A percentile compares a stretch with the other conserved stretches of the same genome.
Conservation (phyloP, 2,797 vertebrate species). For the Staurois parvus region DNA sequence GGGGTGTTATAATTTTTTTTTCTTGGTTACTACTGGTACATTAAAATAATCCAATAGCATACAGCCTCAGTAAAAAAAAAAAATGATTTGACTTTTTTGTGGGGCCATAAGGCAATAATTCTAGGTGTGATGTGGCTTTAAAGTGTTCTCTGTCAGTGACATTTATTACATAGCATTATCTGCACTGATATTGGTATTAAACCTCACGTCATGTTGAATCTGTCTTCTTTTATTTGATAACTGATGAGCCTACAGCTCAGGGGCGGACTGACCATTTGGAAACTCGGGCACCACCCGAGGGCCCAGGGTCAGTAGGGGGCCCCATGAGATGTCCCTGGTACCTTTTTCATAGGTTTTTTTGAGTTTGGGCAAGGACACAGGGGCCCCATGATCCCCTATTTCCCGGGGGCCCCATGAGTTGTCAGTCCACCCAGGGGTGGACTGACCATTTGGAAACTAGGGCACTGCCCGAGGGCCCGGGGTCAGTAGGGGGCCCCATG, state of each 20-base stretch:
- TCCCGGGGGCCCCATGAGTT: no score
- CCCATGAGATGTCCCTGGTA: no score
- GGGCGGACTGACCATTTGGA: no score
- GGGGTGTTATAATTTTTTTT: constrained; percentile 30
- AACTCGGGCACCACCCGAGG: no score
- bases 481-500: no score
- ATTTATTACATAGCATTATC: constrained; percentile 28
- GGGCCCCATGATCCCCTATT: no score
- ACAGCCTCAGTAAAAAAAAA: not conserved
- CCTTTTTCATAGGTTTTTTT: no score
- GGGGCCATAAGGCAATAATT: not conserved
- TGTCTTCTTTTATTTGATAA: constrained; percentile 10
- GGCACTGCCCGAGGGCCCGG: no score
- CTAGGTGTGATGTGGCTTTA: constrained; percentile 25
- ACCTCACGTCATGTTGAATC: constrained; percentile 57
- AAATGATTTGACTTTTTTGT: not conserved
- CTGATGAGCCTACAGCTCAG: constrained; percentile 68
- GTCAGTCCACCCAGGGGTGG: no score
- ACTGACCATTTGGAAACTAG: no score
- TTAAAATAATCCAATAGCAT: not conserved
- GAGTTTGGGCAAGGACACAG: no score
- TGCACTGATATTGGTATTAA: constrained; percentile 10
- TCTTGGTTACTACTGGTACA: constrained; percentile 1
- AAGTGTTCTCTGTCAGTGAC: constrained; percentile 17
- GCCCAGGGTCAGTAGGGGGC: no score